A percentile compares a stretch with the other conserved stretches of the same genome.
phyloP scores from a whole-genome alignment of 2,888 invertebrate species.

The Thyatira batis region DNA sequence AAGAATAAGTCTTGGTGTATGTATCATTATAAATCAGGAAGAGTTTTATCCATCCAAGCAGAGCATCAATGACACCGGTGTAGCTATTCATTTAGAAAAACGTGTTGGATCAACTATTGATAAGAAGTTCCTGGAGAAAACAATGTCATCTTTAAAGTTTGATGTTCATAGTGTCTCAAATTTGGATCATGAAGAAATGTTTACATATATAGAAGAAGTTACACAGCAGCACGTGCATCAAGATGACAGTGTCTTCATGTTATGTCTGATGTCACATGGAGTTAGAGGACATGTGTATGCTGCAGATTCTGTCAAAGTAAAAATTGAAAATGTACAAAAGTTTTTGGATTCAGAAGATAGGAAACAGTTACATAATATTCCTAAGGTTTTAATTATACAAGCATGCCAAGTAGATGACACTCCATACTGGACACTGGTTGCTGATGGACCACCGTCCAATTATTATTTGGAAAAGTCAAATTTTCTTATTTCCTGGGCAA shows the following conservation, averaged over 20 bases:
- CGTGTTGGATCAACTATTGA: conserved; percentile 62
- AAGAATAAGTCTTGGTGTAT: conserved; percentile 51
- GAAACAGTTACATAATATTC: conserved; percentile 51
- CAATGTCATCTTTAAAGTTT: conserved; percentile 65
- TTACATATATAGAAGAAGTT: conserved; percentile 53
- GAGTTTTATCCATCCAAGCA: conserved; percentile 62
- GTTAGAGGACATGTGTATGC: conserved; percentile 68
- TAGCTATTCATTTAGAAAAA: conserved; percentile 36
- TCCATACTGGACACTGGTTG: conserved; percentile 37
- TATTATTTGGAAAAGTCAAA: conserved; percentile 57
- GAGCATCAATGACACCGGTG: conserved; percentile 47
- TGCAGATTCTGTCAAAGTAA: conserved; percentile 68
- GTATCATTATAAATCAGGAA: conserved; percentile 72
- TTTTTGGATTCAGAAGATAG: conserved; percentile 61
- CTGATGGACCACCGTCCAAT: conserved; percentile 49
- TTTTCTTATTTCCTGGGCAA: conserved; percentile 71
- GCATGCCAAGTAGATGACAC: conserved; percentile 67
- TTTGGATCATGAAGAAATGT: conserved; percentile 54
- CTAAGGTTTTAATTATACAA: conserved; percentile 69
- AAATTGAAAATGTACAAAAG: conserved; percentile 64
- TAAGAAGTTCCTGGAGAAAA: conserved; percentile 47
- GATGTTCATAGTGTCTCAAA: conserved; percentile 54
- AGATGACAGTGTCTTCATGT: conserved; percentile 68
- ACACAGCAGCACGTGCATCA: conserved; percentile 45
- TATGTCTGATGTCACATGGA: conserved; percentile 74